Conservation (phyloP, 2,888 invertebrate genomes). For the Diplazon laetatorius region DNA sequence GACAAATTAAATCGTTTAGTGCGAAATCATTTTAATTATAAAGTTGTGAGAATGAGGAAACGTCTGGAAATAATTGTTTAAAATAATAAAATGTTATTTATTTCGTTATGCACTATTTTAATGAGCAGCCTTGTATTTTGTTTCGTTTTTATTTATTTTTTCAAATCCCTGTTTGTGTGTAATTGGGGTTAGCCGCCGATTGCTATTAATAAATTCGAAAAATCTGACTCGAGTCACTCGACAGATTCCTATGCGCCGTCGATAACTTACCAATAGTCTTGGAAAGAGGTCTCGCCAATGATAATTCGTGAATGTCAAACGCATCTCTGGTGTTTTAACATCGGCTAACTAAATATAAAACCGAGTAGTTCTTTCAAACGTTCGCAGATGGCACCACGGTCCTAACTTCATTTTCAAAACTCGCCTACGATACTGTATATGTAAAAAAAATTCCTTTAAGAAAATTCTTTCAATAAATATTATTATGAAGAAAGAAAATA, state of each 20-base stretch:
- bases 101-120: not conserved
- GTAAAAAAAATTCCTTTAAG: conserved; percentile 8
- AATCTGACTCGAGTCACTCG: conserved; percentile 14
- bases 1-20: too few relatives aligned
- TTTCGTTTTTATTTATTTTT: not conserved
- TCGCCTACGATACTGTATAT: not conserved
- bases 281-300: conserved; percentile 45
- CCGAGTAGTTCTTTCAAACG: conserved; percentile 40
- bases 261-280: conserved; percentile 73
- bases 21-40: too few relatives aligned
- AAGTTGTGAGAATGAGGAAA: too few relatives aligned
- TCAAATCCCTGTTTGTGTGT: not conserved
- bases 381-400: conserved; percentile 65
- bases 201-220: not conserved
- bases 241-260: conserved; percentile 62
- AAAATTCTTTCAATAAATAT: too few relatives aligned
- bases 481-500: too few relatives aligned
- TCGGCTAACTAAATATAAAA: conserved; percentile 60
- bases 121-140: not conserved
- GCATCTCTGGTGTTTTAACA: conserved; percentile 36
- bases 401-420: not conserved
- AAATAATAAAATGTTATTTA: not conserved
- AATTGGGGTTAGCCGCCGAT: too few relatives aligned
- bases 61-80: not conserved
- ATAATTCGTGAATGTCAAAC: conserved; percentile 30